Percentiles rank a stretch among this genome's conserved stretches.
These are phyloP conservation scores for Phrynocephalus versicolor DNA, from an alignment of 2,113 vertebrate genomes.

Conservation along the genomic window DNA sequence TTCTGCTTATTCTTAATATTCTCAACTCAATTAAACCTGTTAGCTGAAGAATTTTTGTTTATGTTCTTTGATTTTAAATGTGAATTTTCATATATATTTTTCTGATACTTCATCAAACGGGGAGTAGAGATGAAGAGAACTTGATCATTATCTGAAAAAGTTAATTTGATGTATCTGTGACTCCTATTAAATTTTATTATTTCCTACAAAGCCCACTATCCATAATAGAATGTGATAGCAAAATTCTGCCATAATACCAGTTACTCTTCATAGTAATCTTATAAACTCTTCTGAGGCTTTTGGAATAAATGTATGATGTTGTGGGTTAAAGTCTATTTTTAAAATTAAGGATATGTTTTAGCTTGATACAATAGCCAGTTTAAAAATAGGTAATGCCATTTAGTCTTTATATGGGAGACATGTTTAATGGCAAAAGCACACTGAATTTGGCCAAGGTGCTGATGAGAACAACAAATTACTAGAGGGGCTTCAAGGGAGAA, in stretches of 20 bases:
- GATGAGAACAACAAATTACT: constrained; percentile 60
- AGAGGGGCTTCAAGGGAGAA: constrained; percentile 55
- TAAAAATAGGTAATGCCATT: constrained; percentile 42
- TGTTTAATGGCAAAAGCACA: constrained; percentile 43
- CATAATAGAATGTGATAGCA: not conserved
- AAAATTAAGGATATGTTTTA: constrained; percentile 38
- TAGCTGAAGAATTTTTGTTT: constrained; percentile 12
- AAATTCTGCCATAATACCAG: constrained; percentile 11
- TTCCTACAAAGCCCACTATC: not conserved
- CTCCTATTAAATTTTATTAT: constrained; percentile 31
- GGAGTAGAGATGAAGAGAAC: not conserved
- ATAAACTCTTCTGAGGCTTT: constrained; percentile 25
- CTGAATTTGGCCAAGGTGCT: constrained; percentile 52
- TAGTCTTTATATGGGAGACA: constrained; percentile 40
- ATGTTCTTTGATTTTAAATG: not conserved
- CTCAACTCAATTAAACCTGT: not conserved
- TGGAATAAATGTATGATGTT: constrained; percentile 21
- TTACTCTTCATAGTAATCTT: not conserved
- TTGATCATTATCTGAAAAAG: constrained; percentile 17
- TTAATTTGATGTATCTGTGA: constrained; percentile 41
- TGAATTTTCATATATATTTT: not conserved
- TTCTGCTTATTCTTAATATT: constrained; percentile 24
- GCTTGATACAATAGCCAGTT: constrained; percentile 38
- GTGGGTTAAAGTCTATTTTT: constrained; percentile 17
- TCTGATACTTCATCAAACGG: not conserved